These are phyloP conservation scores for Caranx ignobilis DNA, from an alignment of 2,113 vertebrate species.

Conservation along the genomic window DNA sequence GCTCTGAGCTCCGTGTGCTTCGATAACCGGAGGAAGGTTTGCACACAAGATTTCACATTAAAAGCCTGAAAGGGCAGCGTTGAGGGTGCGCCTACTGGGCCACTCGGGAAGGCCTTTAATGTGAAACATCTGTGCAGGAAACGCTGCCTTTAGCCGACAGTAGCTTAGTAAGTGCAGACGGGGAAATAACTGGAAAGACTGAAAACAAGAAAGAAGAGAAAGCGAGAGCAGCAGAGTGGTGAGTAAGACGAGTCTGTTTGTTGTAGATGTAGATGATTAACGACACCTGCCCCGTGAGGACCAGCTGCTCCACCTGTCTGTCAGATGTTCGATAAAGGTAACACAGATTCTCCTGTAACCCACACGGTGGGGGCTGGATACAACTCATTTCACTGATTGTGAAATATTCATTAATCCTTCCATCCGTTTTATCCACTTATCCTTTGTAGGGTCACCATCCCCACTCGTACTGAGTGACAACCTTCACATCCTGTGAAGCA, in stretches of 20 bases:
- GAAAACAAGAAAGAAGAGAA: background rate
- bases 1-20: background rate
- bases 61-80: background rate
- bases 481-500: no score
- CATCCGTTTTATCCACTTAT: no score
- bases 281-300: no score
- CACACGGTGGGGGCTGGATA: no score
- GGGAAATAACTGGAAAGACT: background rate
- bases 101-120: background rate
- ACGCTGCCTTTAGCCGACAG: background rate
- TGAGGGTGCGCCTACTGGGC: background rate
- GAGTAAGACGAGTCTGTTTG: background rate
- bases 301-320: no score
- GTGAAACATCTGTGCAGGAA: slow-evolving; percentile 3
- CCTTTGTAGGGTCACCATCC: no score
- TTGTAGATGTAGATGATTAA: no score
- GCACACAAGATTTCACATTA: background rate
- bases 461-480: no score
- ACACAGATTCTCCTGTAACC: no score
- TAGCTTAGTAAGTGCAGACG: background rate
- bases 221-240: background rate
- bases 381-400: no score
- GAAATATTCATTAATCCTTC: no score
- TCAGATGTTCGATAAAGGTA: no score
- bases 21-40: background rate